Percentiles rank a stretch among this genome's conserved stretches.
These are phyloP conservation scores for Malurus melanocephalus DNA, from an alignment of 2,113 vertebrate species.

Conservation along the genomic window DNA sequence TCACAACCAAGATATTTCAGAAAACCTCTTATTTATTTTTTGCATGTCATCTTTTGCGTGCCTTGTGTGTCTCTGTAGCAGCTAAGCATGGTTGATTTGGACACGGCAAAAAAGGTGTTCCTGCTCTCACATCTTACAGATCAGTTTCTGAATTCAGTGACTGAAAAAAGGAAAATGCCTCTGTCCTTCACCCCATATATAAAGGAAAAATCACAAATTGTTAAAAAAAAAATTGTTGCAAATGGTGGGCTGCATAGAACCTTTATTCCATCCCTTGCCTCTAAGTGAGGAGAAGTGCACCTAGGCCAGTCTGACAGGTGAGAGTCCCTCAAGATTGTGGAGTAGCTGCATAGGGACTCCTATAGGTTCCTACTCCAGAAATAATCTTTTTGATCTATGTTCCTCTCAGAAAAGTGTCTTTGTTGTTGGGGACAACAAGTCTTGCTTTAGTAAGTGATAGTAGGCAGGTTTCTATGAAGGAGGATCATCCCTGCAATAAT, in stretches of 20 bases:
- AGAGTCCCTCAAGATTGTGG: neutral
- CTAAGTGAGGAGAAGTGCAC: neutral
- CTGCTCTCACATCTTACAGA: neutral
- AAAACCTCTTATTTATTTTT: neutral
- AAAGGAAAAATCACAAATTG: neutral
- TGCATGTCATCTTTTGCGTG: neutral
- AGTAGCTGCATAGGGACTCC: neutral
- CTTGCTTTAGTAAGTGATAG: neutral
- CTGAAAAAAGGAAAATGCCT: neutral
- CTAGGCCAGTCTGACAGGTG: neutral
- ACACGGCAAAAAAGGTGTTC: too few species aligned
- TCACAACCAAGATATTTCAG: neutral
- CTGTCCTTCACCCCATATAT: neutral
- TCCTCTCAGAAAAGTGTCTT: neutral
- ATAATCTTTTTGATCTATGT: neutral
- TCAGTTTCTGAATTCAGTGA: neutral
- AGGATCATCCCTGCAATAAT: neutral
- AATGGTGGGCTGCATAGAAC: neutral
- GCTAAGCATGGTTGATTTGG: neutral
- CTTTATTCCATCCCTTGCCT: neutral
- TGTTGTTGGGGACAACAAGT: neutral
- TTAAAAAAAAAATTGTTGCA: neutral
- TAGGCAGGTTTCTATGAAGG: neutral
- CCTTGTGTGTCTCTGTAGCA: neutral
- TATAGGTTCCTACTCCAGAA: neutral